Evolutionary conservation across 2,113 vertebrate species (phyloP).

Genomic region (Callaeas wilsoni): DNA sequence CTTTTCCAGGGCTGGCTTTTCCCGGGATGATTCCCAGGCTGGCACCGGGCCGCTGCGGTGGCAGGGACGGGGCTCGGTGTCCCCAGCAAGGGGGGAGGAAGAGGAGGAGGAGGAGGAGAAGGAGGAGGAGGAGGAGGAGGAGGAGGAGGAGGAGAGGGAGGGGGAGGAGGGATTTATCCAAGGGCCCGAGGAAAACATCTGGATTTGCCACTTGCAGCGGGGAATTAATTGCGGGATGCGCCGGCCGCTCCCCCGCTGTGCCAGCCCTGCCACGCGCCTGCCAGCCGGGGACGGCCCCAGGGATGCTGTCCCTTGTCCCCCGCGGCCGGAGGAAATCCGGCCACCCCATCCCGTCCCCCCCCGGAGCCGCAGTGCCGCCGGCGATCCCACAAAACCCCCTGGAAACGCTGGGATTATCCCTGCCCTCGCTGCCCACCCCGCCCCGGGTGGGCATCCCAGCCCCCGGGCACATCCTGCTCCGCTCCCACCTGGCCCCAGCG

Average conservation of each 20-base stretch:
- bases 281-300: not conserved
- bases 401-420: fast-evolving
- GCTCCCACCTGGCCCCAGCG: not conserved
- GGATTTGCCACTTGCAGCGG: not conserved
- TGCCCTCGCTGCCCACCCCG: not conserved
- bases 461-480: not conserved
- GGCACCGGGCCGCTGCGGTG: not conserved
- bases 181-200: not conserved
- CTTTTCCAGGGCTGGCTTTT: fast-evolving
- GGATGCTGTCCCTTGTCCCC: not conserved
- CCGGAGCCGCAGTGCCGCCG: fast-evolving
- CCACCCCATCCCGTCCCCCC: not conserved
- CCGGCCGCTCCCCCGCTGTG: not conserved
- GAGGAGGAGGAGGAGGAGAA: too few relatives aligned
- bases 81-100: not conserved
- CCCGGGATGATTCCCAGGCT: fast-evolving
- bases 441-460: not conserved
- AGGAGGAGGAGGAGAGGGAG: not conserved
- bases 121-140: not conserved
- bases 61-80: not conserved
- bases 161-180: not conserved
- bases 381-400: not conserved
- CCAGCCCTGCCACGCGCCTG: not conserved
- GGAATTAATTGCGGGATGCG: not conserved
- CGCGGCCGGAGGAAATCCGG: fast-evolving